Conservation (phyloP, 2,113 vertebrate species). For the Psittacara wagleri region DNA sequence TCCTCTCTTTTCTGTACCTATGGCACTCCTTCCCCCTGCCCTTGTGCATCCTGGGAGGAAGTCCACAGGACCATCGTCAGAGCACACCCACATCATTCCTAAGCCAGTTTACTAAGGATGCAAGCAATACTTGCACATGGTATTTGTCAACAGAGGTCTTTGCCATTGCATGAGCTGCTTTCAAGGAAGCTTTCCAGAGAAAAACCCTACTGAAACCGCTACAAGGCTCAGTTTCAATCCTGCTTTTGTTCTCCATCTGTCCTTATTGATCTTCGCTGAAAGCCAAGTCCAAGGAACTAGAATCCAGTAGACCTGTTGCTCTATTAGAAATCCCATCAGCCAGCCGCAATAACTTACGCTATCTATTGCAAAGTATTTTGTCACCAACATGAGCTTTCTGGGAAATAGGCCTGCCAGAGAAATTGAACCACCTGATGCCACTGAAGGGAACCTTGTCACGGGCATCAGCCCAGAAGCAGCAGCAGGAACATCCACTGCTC, state of each 20-base stretch:
- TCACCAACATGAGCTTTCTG: background rate
- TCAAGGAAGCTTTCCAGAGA: background rate
- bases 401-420: background rate
- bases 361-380: background rate
- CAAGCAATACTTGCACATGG: background rate
- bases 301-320: constrained; percentile 5
- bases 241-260: background rate
- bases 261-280: background rate
- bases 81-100: background rate
- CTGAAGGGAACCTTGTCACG: accelerated
- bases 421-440: background rate
- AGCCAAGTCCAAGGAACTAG: background rate
- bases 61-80: background rate
- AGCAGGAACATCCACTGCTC: background rate
- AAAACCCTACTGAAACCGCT: background rate
- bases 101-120: background rate
- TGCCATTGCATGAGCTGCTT: accelerated
- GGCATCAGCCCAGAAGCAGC: background rate
- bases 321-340: background rate
- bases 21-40: background rate
- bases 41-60: background rate
- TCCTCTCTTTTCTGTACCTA: background rate
- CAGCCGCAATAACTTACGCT: background rate
- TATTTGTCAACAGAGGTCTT: background rate
- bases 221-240: background rate